Conservation (phyloP, 2,888 invertebrate species). For the Campaea margaritaria region DNA sequence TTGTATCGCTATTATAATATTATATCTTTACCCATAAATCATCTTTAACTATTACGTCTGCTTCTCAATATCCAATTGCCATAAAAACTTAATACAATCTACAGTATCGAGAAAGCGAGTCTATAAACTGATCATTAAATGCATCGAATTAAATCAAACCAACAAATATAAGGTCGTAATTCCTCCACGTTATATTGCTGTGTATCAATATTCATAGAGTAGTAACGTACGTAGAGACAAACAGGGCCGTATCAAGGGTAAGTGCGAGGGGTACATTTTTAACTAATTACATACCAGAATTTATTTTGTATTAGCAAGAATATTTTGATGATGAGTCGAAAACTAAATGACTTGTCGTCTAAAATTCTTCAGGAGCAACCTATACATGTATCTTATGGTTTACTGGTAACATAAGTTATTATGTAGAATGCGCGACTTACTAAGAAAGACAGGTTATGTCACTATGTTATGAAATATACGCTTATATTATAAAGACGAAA, state of each 20-base stretch:
- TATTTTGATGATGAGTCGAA: too few species aligned
- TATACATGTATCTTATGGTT: too few species aligned
- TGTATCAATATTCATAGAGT: slow-evolving; percentile 34
- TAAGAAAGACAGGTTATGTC: too few species aligned
- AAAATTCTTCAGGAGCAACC: too few species aligned
- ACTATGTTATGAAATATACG: too few species aligned
- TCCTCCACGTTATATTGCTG: slow-evolving; percentile 25
- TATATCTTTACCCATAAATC: background rate
- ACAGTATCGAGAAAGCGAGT: slow-evolving; percentile 10
- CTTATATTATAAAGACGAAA: too few species aligned
- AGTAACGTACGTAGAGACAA: slow-evolving; percentile 20
- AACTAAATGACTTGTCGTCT: too few species aligned
- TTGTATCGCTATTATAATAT: too few species aligned
- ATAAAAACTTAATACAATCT: slow-evolving; percentile 21
- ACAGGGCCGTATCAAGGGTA: slow-evolving; percentile 7
- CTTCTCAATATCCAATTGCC: slow-evolving; percentile 3
- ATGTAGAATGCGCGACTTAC: too few species aligned
- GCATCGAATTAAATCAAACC: slow-evolving; percentile 21
- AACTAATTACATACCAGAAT: too few species aligned
- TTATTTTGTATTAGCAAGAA: too few species aligned
- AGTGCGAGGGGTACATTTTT: background rate
- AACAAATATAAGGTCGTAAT: slow-evolving; percentile 24
- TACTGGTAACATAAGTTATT: too few species aligned
- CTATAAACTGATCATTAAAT: slow-evolving; percentile 28
- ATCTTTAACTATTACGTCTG: background rate